These are phyloP conservation scores for Atta texana DNA, from an alignment of 1,140 invertebrate species.

Conservation along the genomic window DNA sequence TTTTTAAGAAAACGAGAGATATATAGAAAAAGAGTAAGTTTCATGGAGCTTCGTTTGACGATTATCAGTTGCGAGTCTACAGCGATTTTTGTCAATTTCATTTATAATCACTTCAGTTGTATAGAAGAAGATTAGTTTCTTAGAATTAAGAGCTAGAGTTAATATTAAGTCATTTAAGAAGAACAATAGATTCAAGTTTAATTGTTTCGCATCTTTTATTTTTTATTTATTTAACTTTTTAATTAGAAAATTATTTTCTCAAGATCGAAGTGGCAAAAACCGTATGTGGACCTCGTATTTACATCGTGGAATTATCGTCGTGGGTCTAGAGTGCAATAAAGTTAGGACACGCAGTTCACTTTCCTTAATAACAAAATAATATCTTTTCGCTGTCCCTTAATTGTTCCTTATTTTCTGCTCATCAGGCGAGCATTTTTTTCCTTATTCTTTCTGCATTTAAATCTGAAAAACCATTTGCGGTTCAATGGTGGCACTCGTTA, in stretches of 20 bases:
- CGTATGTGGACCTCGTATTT: background rate
- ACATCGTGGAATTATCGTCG: conserved; percentile 33
- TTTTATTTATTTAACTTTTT: background rate
- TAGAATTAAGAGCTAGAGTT: background rate
- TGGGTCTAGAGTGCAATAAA: conserved; percentile 71
- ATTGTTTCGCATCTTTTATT: background rate
- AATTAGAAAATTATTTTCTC: background rate
- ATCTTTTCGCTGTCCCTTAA: conserved; percentile 42
- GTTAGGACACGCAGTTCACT: conserved; percentile 48
- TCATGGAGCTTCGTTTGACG: conserved; percentile 38
- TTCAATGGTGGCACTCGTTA: conserved; percentile 36
- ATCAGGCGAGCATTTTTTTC: conserved; percentile 42
- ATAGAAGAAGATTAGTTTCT: background rate
- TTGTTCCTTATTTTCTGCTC: conserved; percentile 24
- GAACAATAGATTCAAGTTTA: background rate
- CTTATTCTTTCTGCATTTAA: conserved; percentile 68
- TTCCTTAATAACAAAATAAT: conserved; percentile 30
- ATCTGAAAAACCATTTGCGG: conserved; percentile 52
- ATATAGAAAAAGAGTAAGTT: conserved; percentile 19
- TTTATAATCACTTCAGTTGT: conserved; percentile 8
- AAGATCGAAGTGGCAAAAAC: conserved; percentile 13
- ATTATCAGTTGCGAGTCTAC: background rate
- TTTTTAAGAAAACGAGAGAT: conserved; percentile 50
- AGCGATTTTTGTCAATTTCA: conserved; percentile 48
- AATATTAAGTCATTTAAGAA: background rate